phyloP scores from a whole-genome alignment of 2,113 vertebrate genomes.

The Otocyon megalotis region DNA sequence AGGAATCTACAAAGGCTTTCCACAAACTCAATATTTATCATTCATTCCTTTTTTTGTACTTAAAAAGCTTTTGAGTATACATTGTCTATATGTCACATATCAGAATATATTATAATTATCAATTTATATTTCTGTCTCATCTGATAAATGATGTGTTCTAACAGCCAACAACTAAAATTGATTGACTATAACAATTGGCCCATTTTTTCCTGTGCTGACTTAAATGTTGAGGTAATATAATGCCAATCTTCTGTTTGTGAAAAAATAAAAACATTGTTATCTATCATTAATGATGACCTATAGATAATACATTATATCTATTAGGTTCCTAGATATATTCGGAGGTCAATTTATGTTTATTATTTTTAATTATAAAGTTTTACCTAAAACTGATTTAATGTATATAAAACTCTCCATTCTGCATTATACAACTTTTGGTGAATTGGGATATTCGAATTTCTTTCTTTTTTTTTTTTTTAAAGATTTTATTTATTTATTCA shows the following conservation, averaged over 20 bases:
- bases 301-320: not conserved
- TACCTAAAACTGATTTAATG: not conserved
- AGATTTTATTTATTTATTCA: too few species aligned
- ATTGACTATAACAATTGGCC: not conserved
- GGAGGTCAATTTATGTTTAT: not conserved
- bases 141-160: not conserved
- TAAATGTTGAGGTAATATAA: not conserved
- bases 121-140: not conserved
- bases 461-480: not conserved
- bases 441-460: slow-evolving; percentile 10
- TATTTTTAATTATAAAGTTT: not conserved
- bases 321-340: not conserved
- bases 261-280: not conserved
- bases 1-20: not conserved
- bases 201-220: not conserved
- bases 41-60: not conserved
- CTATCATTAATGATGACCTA: not conserved
- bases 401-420: not conserved
- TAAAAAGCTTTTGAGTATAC: not conserved
- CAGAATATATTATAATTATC: not conserved
- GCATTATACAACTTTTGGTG: not conserved
- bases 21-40: not conserved
- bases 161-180: not conserved
- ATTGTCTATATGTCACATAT: not conserved
- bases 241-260: not conserved